A percentile compares a stretch with the other conserved stretches of the same genome.
Conservation (phyloP, 2,888 invertebrate genomes). For the Boloria euphrosyne region DNA sequence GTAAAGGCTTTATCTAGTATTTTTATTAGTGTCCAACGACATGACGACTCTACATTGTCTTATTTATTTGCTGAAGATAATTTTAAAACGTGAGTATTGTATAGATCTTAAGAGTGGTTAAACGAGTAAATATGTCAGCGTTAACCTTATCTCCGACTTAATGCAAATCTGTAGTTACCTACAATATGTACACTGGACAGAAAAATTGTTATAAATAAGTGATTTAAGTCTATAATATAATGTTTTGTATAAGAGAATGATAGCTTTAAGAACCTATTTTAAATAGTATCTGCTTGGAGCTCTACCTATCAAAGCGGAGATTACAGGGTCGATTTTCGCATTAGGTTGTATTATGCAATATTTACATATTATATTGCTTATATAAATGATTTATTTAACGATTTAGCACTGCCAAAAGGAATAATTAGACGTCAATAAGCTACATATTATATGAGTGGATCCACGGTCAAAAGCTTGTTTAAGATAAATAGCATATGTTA, state of each 20-base stretch:
- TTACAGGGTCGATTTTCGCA: no score
- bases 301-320: no score
- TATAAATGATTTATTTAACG: no score
- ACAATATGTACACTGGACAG: conserved; percentile 21
- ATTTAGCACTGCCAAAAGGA: neutral
- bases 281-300: no score
- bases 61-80: conserved; percentile 19
- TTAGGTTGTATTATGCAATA: no score
- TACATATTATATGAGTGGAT: no score
- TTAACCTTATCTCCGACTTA: conserved; percentile 42
- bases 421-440: neutral
- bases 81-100: conserved; percentile 23
- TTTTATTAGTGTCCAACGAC: conserved; percentile 4
- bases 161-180: conserved; percentile 42
- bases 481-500: conserved; percentile 21
- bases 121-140: conserved; percentile 43
- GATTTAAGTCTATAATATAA: neutral
- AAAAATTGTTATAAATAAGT: conserved; percentile 5
- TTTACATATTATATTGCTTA: no score
- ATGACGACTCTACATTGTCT: conserved; percentile 16
- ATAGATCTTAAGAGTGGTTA: conserved; percentile 29
- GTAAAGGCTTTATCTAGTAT: neutral
- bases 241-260: no score
- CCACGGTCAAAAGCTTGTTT: neutral
- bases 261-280: no score